Conservation (phyloP, 2,113 vertebrate genomes). For the Mesitornis unicolor region DNA sequence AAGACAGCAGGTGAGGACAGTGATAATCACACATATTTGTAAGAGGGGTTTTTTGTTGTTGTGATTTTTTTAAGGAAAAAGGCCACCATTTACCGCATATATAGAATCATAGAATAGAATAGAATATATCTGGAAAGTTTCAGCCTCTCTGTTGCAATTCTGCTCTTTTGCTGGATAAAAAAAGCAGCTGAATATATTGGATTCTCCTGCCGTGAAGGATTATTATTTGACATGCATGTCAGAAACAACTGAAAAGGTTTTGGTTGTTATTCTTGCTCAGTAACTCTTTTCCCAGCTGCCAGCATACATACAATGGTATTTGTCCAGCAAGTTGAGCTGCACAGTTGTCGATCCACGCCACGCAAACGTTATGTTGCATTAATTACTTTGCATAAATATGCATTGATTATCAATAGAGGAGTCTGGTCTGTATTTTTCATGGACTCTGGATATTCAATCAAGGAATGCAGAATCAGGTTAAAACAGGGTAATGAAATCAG, state of each 20-base stretch:
- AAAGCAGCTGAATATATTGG: neutral
- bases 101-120: too few species aligned
- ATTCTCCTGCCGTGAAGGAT: neutral
- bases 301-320: neutral
- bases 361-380: neutral
- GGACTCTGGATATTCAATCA: slow-evolving; percentile 79
- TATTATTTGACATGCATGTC: neutral
- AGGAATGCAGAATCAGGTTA: slow-evolving; percentile 94
- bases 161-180: neutral
- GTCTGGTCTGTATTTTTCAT: neutral
- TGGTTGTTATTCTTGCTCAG: neutral
- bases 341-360: neutral
- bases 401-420: neutral
- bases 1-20: neutral
- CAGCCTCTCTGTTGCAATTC: neutral
- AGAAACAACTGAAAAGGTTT: neutral
- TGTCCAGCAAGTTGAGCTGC: neutral
- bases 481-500: slow-evolving; percentile 79
- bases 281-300: neutral
- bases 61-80: neutral
- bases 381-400: neutral
- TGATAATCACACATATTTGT: neutral
- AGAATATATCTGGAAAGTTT: neutral
- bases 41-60: neutral
- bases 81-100: neutral